Percentiles rank a stretch among this genome's conserved stretches.
These are phyloP conservation scores for Sebastes matsubarae DNA, from an alignment of 2,797 vertebrate species.

Conservation along the genomic window DNA sequence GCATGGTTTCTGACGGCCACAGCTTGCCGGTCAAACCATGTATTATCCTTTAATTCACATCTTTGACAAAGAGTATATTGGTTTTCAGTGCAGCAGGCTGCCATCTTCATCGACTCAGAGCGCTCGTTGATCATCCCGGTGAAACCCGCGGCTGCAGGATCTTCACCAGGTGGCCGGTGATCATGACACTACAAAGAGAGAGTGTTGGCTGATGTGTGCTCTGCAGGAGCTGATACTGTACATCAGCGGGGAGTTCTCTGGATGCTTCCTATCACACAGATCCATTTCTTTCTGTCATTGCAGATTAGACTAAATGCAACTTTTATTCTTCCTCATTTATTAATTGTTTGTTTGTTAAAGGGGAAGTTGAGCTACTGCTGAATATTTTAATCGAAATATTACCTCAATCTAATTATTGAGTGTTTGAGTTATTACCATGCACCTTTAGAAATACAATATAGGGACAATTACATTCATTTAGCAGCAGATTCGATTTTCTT, in stretches of 20 bases:
- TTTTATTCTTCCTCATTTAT: not conserved
- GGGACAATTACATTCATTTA: not conserved
- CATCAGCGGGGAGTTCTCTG: not conserved
- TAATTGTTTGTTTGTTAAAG: not conserved
- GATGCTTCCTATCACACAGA: not conserved
- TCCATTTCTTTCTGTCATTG: not conserved
- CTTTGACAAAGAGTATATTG: not conserved
- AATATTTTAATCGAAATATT: slow-evolving; percentile 11
- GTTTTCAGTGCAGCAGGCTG: not conserved
- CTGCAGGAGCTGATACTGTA: slow-evolving; percentile 6
- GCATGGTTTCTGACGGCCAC: not conserved
- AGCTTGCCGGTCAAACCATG: not conserved
- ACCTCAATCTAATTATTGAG: not conserved
- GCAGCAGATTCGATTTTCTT: slow-evolving; percentile 12
- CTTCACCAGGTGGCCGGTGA: slow-evolving; percentile 9
- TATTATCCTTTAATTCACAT: not conserved
- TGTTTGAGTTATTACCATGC: not conserved
- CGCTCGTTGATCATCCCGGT: slow-evolving; percentile 25
- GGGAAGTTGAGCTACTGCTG: not conserved
- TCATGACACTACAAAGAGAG: slow-evolving; percentile 13
- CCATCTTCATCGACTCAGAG: not conserved
- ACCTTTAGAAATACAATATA: slow-evolving; percentile 11
- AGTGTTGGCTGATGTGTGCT: slow-evolving; percentile 10
- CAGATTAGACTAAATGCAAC: not conserved
- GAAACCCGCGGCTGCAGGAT: slow-evolving; percentile 17